Conservation (phyloP, 1,140 invertebrate species). For the Mya arenaria region DNA sequence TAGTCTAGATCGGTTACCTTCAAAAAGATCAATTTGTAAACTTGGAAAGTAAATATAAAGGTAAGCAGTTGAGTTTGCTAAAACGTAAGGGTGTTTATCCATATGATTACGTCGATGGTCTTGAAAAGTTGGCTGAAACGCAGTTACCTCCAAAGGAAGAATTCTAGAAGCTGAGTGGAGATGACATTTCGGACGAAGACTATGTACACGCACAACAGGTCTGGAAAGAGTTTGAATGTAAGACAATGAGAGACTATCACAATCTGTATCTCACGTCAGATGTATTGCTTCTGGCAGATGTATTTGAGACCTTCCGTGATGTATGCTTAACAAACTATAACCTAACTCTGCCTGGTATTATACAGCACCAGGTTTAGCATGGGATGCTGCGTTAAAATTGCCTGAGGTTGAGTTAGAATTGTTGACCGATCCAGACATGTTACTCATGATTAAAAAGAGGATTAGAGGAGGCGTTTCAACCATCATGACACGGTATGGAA, state of each 20-base stretch:
- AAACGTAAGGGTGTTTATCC: too few relatives aligned
- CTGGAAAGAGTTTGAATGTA: slow-evolving; percentile 70
- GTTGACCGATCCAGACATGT: slow-evolving; percentile 66
- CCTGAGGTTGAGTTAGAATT: slow-evolving; percentile 66
- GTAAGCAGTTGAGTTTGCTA: too few relatives aligned
- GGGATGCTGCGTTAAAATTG: slow-evolving; percentile 64
- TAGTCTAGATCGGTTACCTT: too few relatives aligned
- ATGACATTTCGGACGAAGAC: too few relatives aligned
- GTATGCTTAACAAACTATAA: slow-evolving; percentile 59
- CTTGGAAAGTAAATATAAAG: too few relatives aligned
- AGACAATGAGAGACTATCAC: slow-evolving; percentile 79
- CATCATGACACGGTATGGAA: slow-evolving; percentile 56
- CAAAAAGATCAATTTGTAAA: too few relatives aligned
- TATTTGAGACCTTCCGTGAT: slow-evolving; percentile 70
- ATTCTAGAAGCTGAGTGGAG: too few relatives aligned
- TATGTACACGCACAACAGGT: slow-evolving; percentile 68
- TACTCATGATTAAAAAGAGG: slow-evolving; percentile 64
- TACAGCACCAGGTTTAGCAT: slow-evolving; percentile 67
- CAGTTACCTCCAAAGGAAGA: too few relatives aligned
- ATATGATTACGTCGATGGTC: too few relatives aligned
- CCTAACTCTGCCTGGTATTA: slow-evolving; percentile 62
- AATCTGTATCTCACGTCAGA: slow-evolving; percentile 77
- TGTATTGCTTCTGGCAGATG: slow-evolving; percentile 65
- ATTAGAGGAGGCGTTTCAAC: slow-evolving; percentile 63
- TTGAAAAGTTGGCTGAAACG: too few relatives aligned